These are phyloP conservation scores for Aporrectodea caliginosa DNA, from an alignment of 1,140 invertebrate genomes.

Conservation along the genomic window DNA sequence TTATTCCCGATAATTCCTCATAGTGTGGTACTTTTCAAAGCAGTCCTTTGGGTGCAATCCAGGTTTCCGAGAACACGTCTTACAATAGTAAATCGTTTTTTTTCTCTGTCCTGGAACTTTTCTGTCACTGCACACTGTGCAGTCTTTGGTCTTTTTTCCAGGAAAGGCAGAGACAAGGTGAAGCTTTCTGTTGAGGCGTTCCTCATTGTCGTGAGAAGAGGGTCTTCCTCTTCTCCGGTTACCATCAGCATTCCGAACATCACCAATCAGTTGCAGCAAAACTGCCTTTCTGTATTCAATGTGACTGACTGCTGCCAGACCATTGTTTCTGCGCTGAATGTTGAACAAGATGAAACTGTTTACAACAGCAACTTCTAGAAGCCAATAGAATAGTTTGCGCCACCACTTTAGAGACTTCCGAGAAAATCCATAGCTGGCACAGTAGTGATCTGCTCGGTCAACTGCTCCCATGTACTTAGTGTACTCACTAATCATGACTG, in stretches of 20 bases:
- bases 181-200: not conserved
- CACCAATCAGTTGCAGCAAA: not conserved
- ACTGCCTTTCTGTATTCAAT: not conserved
- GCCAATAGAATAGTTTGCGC: conserved; percentile 9
- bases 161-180: not conserved
- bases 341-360: not conserved
- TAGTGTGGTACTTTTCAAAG: not conserved
- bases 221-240: not conserved
- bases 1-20: not conserved
- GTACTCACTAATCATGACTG: conserved; percentile 5
- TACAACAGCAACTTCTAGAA: not conserved
- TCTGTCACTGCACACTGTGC: not conserved
- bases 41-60: not conserved
- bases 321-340: not conserved
- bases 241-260: not conserved
- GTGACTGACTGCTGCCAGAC: not conserved
- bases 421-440: not conserved
- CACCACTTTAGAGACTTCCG: conserved; percentile 12
- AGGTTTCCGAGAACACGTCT: not conserved
- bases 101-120: not conserved
- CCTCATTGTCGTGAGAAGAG: not conserved
- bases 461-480: conserved; percentile 7
- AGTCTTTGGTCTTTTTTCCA: not conserved
- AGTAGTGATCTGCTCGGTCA: not conserved
- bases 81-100: not conserved